Conservation (phyloP, 2,113 vertebrate species). For the Pangasianodon gigas region DNA sequence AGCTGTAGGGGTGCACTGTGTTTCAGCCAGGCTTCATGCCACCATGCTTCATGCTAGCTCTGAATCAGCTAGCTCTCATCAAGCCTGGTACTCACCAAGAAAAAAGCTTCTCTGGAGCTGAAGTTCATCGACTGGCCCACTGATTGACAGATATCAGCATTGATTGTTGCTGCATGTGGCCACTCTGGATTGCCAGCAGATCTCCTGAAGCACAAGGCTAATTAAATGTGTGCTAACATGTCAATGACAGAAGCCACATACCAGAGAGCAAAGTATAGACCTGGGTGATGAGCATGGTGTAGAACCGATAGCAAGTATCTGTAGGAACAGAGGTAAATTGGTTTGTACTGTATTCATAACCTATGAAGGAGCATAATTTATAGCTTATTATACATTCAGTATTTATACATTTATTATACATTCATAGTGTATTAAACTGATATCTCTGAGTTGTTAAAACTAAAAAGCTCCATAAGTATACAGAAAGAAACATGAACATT, state of each 20-base stretch:
- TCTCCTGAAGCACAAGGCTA: slow-evolving; percentile 57
- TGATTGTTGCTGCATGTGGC: slow-evolving; percentile 63
- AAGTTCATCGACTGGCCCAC: slow-evolving; percentile 45
- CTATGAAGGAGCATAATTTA: not conserved
- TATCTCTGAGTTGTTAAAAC: not conserved
- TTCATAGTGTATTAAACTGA: not conserved
- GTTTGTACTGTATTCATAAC: not conserved
- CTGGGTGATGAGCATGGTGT: not conserved
- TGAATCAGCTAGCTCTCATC: not conserved
- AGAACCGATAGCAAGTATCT: not conserved
- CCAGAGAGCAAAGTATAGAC: not conserved
- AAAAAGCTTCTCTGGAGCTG: slow-evolving; percentile 43
- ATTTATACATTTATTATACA: not conserved
- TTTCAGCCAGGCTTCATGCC: slow-evolving; percentile 17
- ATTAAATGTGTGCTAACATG: slow-evolving; percentile 66
- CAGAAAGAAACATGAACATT: not conserved
- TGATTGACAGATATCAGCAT: slow-evolving; percentile 72
- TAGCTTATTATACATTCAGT: not conserved
- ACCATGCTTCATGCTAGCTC: slow-evolving; percentile 9
- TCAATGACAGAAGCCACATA: slow-evolving; percentile 57
- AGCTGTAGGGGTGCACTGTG: not conserved
- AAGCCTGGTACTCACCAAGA: slow-evolving; percentile 47
- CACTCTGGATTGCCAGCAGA: slow-evolving; percentile 53
- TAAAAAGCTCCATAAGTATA: not conserved
- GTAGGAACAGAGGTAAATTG: not conserved